These are phyloP conservation scores for Boulengeromyrus knoepffleri DNA, from an alignment of 2,113 vertebrate genomes.

Conservation along the genomic window DNA sequence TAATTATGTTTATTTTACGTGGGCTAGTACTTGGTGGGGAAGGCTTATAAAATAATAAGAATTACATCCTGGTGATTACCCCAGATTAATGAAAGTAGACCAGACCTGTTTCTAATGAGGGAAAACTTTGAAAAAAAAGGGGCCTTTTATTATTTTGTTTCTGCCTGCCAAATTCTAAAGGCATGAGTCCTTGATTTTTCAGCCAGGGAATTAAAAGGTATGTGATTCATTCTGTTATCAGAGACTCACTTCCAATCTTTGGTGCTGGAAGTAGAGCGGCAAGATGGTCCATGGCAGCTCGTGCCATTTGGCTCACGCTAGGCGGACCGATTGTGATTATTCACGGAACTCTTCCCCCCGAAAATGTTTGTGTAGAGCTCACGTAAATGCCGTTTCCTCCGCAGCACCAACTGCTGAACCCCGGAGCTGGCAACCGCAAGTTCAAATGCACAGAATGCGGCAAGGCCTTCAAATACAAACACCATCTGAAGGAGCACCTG, in stretches of 20 bases:
- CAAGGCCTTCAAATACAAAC: conserved; percentile 99
- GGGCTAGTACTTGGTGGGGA: conserved; percentile 29
- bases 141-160: no score
- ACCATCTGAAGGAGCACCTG: conserved; percentile 99
- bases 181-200: conserved; percentile 53
- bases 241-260: conserved; percentile 42
- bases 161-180: conserved; percentile 56
- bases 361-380: conserved; percentile 1
- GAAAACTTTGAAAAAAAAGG: no score
- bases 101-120: conserved; percentile 34
- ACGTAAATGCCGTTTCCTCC: conserved; percentile 42
- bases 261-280: conserved; percentile 52
- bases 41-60: conserved; percentile 36
- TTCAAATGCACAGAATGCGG: conserved; percentile 99
- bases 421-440: conserved; percentile 98
- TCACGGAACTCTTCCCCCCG: neutral
- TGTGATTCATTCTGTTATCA: conserved; percentile 57
- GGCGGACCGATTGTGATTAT: conserved; percentile 3
- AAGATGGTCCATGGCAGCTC: conserved; percentile 42
- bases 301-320: neutral
- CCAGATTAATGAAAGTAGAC: conserved; percentile 36
- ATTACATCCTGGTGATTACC: conserved; percentile 27
- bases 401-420: conserved; percentile 98
- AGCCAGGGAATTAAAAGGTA: conserved; percentile 70
- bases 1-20: conserved; percentile 54